Evolutionary conservation across 2,797 vertebrate species (phyloP).

Genomic region (Potorous gilbertii): DNA sequence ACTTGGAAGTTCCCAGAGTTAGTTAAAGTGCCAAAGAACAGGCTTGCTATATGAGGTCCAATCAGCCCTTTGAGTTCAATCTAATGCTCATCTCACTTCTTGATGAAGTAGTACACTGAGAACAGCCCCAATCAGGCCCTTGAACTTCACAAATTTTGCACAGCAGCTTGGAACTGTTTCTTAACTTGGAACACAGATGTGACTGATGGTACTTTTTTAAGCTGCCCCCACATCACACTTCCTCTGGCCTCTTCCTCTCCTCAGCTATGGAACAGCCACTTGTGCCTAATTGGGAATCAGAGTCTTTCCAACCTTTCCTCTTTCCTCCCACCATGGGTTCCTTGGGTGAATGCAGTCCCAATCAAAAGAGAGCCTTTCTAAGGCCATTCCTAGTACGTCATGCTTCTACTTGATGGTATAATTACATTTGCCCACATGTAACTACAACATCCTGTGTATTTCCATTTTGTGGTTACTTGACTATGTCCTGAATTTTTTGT

Average conservation of each 20-base stretch:
- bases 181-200: neutral
- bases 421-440: neutral
- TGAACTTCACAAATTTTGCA: neutral
- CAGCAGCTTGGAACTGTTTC: neutral
- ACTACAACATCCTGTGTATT: rapidly evolving
- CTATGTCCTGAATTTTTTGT: constrained; percentile 6
- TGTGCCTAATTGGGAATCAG: neutral
- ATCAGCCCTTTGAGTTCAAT: neutral
- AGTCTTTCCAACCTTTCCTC: neutral
- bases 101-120: neutral
- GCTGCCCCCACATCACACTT: neutral
- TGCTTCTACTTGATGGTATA: neutral
- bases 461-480: neutral
- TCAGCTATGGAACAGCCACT: neutral
- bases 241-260: neutral
- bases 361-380: neutral
- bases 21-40: constrained; percentile 22
- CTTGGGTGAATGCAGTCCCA: neutral
- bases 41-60: neutral
- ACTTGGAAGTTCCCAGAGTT: neutral
- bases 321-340: neutral
- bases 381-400: neutral
- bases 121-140: neutral
- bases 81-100: neutral
- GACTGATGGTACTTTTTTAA: neutral